phyloP scores from a whole-genome alignment of 2,797 vertebrate genomes.

The Florisuga fusca region DNA sequence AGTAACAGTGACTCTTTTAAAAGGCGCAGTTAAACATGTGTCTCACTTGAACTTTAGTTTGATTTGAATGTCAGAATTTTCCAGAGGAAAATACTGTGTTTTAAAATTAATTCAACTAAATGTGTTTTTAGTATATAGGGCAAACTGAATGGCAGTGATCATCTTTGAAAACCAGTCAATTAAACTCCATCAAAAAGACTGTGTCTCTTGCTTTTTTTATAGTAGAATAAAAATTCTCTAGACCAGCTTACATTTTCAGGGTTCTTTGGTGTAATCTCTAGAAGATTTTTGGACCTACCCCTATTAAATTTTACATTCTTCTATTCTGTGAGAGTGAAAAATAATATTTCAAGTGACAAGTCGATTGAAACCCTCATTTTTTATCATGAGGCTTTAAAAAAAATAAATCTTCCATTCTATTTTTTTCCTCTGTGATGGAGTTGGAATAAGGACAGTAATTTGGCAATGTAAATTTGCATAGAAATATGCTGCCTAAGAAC shows the following conservation, averaged over 20 bases:
- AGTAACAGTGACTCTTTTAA: neutral
- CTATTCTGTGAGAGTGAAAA: neutral
- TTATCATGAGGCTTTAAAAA: neutral
- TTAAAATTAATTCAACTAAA: neutral
- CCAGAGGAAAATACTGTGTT: neutral
- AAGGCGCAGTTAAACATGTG: neutral
- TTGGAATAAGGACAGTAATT: conserved; percentile 48
- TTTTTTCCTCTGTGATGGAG: neutral
- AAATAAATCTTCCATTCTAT: neutral
- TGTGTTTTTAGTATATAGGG: neutral
- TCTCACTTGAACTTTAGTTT: neutral
- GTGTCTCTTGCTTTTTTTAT: neutral
- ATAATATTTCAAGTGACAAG: conserved; percentile 18
- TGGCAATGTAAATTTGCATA: conserved; percentile 60
- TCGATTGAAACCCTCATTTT: neutral
- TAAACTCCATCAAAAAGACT: neutral
- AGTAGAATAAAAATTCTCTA: neutral
- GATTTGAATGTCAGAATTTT: neutral
- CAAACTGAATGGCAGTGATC: neutral
- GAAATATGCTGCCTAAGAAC: conserved; percentile 52
- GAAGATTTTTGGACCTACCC: neutral
- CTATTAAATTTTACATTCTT: neutral
- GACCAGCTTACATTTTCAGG: neutral
- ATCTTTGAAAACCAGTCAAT: neutral
- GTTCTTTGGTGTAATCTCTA: neutral